These are phyloP conservation scores for Propithecus coquereli DNA, from an alignment of 2,113 vertebrate species.

Conservation along the genomic window DNA sequence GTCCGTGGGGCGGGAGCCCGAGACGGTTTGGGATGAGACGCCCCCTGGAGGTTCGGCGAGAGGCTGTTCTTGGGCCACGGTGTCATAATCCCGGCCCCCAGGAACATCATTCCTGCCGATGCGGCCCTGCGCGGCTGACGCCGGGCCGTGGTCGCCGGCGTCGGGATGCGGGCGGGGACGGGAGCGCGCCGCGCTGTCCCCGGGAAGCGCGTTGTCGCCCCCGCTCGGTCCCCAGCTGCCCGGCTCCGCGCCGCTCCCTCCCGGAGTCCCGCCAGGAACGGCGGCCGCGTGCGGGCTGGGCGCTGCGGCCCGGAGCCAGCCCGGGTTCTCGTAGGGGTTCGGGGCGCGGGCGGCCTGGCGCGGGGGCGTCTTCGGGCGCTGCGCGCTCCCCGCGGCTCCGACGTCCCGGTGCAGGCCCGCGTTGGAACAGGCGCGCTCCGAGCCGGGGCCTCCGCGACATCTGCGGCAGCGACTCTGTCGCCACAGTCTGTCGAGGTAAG, in stretches of 20 bases:
- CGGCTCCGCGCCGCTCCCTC: not conserved
- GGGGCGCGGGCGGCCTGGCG: fast-evolving
- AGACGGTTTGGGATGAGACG: not conserved
- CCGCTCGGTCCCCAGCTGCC: fast-evolving
- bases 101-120: not conserved
- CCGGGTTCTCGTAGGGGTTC: not conserved
- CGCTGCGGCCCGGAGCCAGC: not conserved
- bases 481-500: slow-evolving; percentile 84
- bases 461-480: slow-evolving; percentile 67
- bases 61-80: not conserved
- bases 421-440: slow-evolving; percentile 80
- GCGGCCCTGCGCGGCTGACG: not conserved
- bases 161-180: not conserved
- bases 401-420: slow-evolving; percentile 79
- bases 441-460: slow-evolving; percentile 54
- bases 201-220: fast-evolving
- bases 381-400: not conserved
- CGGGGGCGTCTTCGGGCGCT: fast-evolving
- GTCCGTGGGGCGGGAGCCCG: not conserved
- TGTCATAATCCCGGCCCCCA: not conserved
- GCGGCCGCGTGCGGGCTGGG: not conserved
- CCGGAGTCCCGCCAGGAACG: fast-evolving
- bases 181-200: fast-evolving
- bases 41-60: not conserved
- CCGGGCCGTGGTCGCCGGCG: fast-evolving